Evolutionary conservation across 1,140 invertebrate species (phyloP), one percentile per base, ranked within the genome.

Genomic region (Eriocheir sinensis): DNA sequence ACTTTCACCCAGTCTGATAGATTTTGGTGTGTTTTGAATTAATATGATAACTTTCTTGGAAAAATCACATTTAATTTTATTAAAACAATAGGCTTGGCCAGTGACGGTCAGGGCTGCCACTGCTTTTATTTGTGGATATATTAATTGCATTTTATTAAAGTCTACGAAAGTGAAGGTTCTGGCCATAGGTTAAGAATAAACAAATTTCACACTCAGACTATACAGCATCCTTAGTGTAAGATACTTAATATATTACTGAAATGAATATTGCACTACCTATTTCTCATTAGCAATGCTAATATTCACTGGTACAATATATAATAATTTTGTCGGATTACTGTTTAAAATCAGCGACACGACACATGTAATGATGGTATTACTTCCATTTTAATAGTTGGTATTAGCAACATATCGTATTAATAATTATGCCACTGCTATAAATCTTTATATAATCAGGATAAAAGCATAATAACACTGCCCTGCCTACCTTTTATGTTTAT

Each of bases 361-460:
- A 60, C n/a, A 60, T 60, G n/a, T 91, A 91, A 53, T 53, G 48
- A 72, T 91, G 60, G 48, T 53, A 53, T 53, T 91, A 91, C 60
- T 53, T 91, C 48, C 60, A 91, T 91, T 53, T 91, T 53, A 30
- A 91, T 72, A 91, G n/a, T 53, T 91, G 60, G 48, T 53, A 53
- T 53, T 91, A 91, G 48, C 48, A 53, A 91, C 60, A 60, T 60
- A 60, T 60, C 60, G 60, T 91, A 91, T 91, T 53, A 53, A 91
- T 91, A 91, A 53, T 27, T 60, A 72, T 48, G 60, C n/a, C 15
- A 15, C 40, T 4, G 2, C 48, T 32, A 53, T 27, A 32, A 27
- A 53, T 36, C 21, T 60, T 15, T 92, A 92, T 92, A 92, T 92
- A 92, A 92, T 92, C 15, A 79, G 79, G 79, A 92, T 92, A 92